Evolutionary conservation across 2,888 invertebrate species (phyloP).

Genomic region (Corythucha ciliata): DNA sequence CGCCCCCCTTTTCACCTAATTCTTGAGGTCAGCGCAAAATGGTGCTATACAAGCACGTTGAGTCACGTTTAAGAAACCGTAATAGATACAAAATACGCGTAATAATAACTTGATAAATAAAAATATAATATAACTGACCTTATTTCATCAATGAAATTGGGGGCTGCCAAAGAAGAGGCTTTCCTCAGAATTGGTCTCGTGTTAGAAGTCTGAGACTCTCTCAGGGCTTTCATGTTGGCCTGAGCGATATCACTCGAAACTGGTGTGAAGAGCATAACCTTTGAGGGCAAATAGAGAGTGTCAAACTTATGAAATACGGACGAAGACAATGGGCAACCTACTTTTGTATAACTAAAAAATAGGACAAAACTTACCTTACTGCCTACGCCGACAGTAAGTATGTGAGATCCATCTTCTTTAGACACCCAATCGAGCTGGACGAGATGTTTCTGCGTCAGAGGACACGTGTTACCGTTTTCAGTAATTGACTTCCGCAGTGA

Average conservation of each 20-base stretch:
- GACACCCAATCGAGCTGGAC: constrained; percentile 99
- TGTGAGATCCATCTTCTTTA: constrained; percentile 97
- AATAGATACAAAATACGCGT: too few relatives aligned
- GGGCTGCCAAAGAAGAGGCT: constrained; percentile 82
- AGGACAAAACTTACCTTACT: constrained; percentile 51
- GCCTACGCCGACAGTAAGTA: constrained; percentile 91
- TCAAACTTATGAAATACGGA: neutral
- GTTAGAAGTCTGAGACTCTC: constrained; percentile 72
- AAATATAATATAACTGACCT: too few relatives aligned
- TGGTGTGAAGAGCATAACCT: constrained; percentile 81
- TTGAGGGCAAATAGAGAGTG: constrained; percentile 18
- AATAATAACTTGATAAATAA: too few relatives aligned
- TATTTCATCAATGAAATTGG: constrained; percentile 82
- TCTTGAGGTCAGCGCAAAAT: too few relatives aligned
- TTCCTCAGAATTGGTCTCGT: constrained; percentile 71
- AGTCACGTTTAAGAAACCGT: too few relatives aligned
- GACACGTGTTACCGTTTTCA: constrained; percentile 85
- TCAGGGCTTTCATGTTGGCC: constrained; percentile 86
- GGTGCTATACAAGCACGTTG: too few relatives aligned
- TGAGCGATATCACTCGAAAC: constrained; percentile 91
- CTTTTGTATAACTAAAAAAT: neutral
- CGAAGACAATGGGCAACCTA: neutral
- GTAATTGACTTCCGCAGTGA: constrained; percentile 78
- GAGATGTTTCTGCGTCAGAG: constrained; percentile 80
- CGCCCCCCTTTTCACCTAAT: too few relatives aligned